Percentiles rank a stretch among this genome's conserved stretches.
Evolutionary conservation across 2,888 invertebrate genomes (phyloP).

Genomic region (Nephrocerus scutellatus): DNA sequence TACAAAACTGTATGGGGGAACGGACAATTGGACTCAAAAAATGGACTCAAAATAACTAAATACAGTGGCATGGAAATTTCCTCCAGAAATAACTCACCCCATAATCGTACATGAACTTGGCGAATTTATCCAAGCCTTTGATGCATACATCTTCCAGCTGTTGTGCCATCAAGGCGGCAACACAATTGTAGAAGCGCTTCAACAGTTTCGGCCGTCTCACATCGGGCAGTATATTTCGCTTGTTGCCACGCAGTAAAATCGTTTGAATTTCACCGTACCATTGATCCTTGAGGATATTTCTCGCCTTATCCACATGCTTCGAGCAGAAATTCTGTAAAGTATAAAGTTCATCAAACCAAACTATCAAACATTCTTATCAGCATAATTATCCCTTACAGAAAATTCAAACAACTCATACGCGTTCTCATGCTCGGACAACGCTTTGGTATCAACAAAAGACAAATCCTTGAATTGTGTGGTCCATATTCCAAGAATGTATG

Average conservation of each 20-base stretch:
- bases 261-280: constrained; percentile 45
- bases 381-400: constrained; percentile 29
- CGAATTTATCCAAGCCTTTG: constrained; percentile 70
- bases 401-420: constrained; percentile 46
- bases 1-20: too few relatives aligned
- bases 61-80: not conserved
- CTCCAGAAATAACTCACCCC: constrained; percentile 52
- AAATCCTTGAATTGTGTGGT: constrained; percentile 62
- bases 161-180: constrained; percentile 80
- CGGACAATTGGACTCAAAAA: too few relatives aligned
- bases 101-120: constrained; percentile 68
- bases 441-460: constrained; percentile 44
- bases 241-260: constrained; percentile 53
- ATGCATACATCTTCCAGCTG: constrained; percentile 76
- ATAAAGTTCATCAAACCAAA: constrained; percentile 1
- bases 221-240: constrained; percentile 62
- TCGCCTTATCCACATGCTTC: constrained; percentile 61
- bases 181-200: constrained; percentile 75
- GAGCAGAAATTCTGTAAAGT: constrained; percentile 40
- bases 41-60: not conserved
- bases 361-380: constrained; percentile 1
- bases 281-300: constrained; percentile 56
- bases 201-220: constrained; percentile 58
- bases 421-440: constrained; percentile 26
- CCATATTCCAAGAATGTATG: constrained; percentile 75